These are phyloP conservation scores for Leucoraja erinaceus DNA, from an alignment of 2,113 vertebrate genomes.

Conservation along the genomic window DNA sequence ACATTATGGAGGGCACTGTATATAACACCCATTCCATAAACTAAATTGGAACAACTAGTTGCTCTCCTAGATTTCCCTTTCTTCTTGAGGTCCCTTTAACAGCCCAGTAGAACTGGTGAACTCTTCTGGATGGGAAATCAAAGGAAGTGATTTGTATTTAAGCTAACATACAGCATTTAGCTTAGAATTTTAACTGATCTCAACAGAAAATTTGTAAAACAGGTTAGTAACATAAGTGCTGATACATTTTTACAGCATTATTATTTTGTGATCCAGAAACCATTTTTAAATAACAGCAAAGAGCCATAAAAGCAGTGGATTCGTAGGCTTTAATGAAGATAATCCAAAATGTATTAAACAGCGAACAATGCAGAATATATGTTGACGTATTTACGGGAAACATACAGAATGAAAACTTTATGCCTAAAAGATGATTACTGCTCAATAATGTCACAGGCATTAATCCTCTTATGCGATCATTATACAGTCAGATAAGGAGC, in stretches of 20 bases:
- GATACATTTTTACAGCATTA: neutral
- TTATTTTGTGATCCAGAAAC: neutral
- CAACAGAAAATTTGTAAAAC: neutral
- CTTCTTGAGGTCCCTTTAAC: neutral
- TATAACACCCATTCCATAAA: neutral
- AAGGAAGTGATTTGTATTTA: neutral
- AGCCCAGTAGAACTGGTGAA: neutral
- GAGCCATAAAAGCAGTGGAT: neutral
- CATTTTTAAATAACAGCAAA: neutral
- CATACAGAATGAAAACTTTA: neutral
- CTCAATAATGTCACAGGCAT: constrained; percentile 6
- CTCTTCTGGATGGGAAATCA: no score
- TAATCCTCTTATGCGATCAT: constrained; percentile 1
- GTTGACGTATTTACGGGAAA: neutral
- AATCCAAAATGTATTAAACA: neutral
- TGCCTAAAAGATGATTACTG: neutral
- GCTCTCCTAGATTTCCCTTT: neutral
- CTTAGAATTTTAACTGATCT: neutral
- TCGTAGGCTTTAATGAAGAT: neutral
- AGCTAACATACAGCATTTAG: neutral
- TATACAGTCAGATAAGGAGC: neutral
- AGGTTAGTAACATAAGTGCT: neutral
- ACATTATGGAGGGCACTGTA: no score
- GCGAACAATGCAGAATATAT: neutral
- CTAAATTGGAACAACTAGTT: neutral